Base-by-base conservation (phyloP, 2,888 invertebrate species). In the Lepidocyrtoides sp. region DNA sequence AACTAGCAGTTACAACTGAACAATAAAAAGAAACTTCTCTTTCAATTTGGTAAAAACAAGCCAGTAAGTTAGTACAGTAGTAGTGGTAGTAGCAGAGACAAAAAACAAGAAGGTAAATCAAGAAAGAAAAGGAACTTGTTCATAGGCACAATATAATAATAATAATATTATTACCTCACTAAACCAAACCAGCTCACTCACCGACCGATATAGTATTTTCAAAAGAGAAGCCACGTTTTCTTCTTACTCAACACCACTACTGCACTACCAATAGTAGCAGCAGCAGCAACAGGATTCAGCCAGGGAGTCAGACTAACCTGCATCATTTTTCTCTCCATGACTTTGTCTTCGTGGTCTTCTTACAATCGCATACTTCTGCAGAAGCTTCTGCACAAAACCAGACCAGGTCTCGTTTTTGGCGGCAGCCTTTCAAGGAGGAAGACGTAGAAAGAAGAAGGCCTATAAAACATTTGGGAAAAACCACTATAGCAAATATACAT, bases 391-490 rank as follows among this genome's bases (percentile, higher is more conserved):
- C 14, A 54, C n/a, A 54, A 17, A 72, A 29, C 41, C 7, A 23
- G 17, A 12, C 72, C 14, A 26, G 48, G 12, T 75, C 23, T 48
- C 44, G 48, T 48, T 75, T 8, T 75, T 75, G 72, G 72, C 72
- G 72, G 44, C 23, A 48, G 44, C 7, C 41, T 48, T 75, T 75
- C 23, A 48, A 17, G 23, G 66, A 48, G 48, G 14, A 29, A 66
- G 36, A 26, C 8, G 63, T 7, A 36, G n/a, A 72, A 57, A 44
- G 60, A 90, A 85, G 66, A 79, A 85, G 81, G 20, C 85, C 66
- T 90, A 90, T 84, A 90, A 90, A 89, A 89, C 72, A 72, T 83
- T 83, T 89, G 89, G 77, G 36, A 41, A 84, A 89, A 90, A 90
- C 79, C 79, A 57, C 79, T 17, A 29, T 63, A 63, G n/a, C 36